Evolutionary conservation across 1,140 invertebrate genomes (phyloP).

Genomic region (Diorhabda elongata): DNA sequence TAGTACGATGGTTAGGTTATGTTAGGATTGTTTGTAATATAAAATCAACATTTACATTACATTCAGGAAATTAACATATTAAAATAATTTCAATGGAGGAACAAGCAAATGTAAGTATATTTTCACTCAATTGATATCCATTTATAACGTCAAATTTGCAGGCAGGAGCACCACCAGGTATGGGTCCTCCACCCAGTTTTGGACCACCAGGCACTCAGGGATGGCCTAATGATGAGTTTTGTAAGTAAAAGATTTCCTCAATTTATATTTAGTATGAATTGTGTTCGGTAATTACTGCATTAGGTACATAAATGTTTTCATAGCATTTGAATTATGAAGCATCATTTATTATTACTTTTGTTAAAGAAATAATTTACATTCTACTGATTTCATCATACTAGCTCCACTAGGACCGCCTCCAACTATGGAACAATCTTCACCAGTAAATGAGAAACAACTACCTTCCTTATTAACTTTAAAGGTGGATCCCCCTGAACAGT

Average conservation of each 20-base stretch:
- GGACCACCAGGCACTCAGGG: conserved; percentile 17
- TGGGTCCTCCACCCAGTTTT: conserved; percentile 8
- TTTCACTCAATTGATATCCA: neutral
- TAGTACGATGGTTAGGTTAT: too few relatives aligned
- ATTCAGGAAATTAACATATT: neutral
- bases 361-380: conserved; percentile 8
- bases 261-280: neutral
- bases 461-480: conserved; percentile 57
- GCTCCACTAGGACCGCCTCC: conserved; percentile 7
- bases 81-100: neutral
- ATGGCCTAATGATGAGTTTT: conserved; percentile 17
- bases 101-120: neutral
- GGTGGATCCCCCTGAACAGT: conserved; percentile 56
- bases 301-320: neutral
- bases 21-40: too few relatives aligned
- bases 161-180: neutral
- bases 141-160: neutral
- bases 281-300: neutral
- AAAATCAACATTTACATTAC: too few relatives aligned
- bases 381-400: neutral
- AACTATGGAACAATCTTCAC: conserved; percentile 16
- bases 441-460: conserved; percentile 36
- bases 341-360: neutral
- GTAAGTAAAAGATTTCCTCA: neutral
- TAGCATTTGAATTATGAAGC: neutral